phyloP scores from a whole-genome alignment of 1,140 invertebrate species.

The Eriosoma lanigerum region DNA sequence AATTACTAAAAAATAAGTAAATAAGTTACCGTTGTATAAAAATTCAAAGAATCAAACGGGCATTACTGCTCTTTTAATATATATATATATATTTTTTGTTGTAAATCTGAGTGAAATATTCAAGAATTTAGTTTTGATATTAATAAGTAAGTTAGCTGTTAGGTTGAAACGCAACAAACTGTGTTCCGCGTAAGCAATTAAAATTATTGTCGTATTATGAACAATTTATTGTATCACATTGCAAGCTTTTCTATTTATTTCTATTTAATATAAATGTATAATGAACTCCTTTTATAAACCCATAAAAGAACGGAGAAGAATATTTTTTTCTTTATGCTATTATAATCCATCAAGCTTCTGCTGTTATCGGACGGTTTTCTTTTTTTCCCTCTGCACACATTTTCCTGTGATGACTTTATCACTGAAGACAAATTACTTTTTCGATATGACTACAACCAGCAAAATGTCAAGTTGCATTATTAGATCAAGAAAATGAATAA shows the following conservation, averaged over 20 bases:
- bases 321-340: slow-evolving; percentile 10
- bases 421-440: slow-evolving; percentile 44
- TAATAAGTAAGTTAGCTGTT: too few relatives aligned
- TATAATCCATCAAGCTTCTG: slow-evolving; percentile 36
- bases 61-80: too few relatives aligned
- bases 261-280: slow-evolving; percentile 5
- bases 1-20: too few relatives aligned
- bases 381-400: neutral
- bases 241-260: neutral
- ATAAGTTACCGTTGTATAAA: too few relatives aligned
- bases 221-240: too few relatives aligned
- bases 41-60: too few relatives aligned
- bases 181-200: too few relatives aligned
- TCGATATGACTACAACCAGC: slow-evolving; percentile 6
- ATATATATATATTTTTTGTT: too few relatives aligned
- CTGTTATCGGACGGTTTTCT: slow-evolving; percentile 17
- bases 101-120: too few relatives aligned
- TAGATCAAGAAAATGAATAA: neutral
- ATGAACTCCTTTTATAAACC: neutral
- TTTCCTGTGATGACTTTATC: slow-evolving; percentile 35
- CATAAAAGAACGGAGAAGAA: neutral
- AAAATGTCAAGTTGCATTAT: slow-evolving; percentile 1
- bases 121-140: too few relatives aligned
- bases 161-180: too few relatives aligned
- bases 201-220: too few relatives aligned